Evolutionary conservation across 2,797 vertebrate species (phyloP), one percentile per base, ranked within the genome.

Genomic region (Denticeps clupeoides): DNA sequence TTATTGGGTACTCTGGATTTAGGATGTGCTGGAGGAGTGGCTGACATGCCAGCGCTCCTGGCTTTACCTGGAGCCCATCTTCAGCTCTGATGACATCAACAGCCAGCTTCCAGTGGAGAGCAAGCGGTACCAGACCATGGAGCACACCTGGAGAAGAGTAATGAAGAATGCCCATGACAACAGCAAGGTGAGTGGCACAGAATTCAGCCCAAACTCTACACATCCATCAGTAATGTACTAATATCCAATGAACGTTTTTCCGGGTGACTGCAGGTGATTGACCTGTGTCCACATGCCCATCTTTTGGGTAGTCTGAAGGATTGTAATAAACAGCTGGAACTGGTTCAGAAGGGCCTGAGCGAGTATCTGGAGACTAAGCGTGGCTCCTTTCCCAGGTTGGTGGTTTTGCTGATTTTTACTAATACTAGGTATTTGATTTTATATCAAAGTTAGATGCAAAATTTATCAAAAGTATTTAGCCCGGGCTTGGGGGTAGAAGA

Each of bases 1-100:
- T n/a, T n/a, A n/a, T n/a, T n/a, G n/a, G n/a, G n/a, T n/a, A n/a
- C n/a, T n/a, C n/a, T 68, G 47, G 42, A 64, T 53, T 11, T 56
- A 95, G 93, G 90, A 94, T 59, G 89, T 95, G 2, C 73, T 97
- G 25, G 86, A 93, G 42, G 89, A 94, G 54, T 95, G 91, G 92
- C 70, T 93, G 63, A 82, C 65, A 4, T 94, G 88, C 60, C 94
- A 96, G 72, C 70, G 75, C 3, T 75, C 87, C 33, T 97, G 91
- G 92, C 82, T 97, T 2, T 90, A 89, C 72, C 67, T 96, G 68
- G 89, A 97, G 62, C 87, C 91, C 49, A 90, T 95, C 70, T 98
- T 96, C 56, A 87, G 81, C 49, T 96, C 89, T 7, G 89, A 91
- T 41, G 89, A 97, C 60, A 91, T 96, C 65, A 91, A 79, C 65